Evolutionary conservation across 1,140 invertebrate genomes (phyloP), one percentile per base, ranked within the genome.

Genomic region (Coenobita brevimanus): DNA sequence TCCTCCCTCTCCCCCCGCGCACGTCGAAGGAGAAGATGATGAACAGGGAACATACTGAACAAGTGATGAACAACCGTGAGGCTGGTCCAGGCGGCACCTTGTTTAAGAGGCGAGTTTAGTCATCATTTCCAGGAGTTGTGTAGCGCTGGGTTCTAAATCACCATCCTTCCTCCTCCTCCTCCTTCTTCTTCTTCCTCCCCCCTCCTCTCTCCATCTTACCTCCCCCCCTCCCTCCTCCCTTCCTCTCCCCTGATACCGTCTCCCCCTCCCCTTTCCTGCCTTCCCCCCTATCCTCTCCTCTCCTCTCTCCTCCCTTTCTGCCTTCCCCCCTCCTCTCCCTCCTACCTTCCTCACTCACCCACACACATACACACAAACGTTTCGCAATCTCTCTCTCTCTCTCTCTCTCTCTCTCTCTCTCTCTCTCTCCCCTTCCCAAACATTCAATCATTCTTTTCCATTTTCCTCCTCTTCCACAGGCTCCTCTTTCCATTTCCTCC

Each of bases 101-200:
- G 82, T 85, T 85, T 85, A 85, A 78, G 82, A 85, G 82, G 50
- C 27, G 82, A 85, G 71, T 85, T 85, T 85, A 85, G 82, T 76
- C 82, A 85, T 85, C 71, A 85, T 75, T 85, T 76, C 21, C 64
- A 33, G 27, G 80, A 82, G 80, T 82, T 82, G 79, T 67, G 60
- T 41, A 38, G 36, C 79, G 64, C 73, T 46, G 33, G 38, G 38
- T 13, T 30, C 73, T 43, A 76, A 38, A 41, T 43, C 33, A 33
- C 33, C 69, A 36, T 8, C 13, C 17, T 0, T 38, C 41, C 24
- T n/a, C 21, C 13, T 75, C 71, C 38, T 75, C 41, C 71, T 41
- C 17, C 41, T n/a, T 50, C 41, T 6, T 24, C n/a, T 10, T 24
- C 71, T 1, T 33, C 41, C 17, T 46, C 41, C 41, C 17, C 15